phyloP scores from a whole-genome alignment of 1,140 invertebrate genomes.

The Drosophila bocki region DNA sequence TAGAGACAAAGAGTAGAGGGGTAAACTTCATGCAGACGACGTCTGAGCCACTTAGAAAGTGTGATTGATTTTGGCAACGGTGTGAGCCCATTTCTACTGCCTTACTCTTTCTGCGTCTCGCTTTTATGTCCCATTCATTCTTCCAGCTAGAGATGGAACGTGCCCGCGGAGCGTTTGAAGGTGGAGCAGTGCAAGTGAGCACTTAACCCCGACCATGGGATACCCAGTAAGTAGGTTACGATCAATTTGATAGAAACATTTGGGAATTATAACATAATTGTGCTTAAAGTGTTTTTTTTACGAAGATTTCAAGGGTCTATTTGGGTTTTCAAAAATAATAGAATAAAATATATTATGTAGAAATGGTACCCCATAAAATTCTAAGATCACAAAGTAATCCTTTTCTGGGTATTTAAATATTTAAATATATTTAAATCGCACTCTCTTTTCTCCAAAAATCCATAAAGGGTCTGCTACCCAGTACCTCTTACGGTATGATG shows the following conservation, averaged over 20 bases:
- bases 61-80: conserved; percentile 81
- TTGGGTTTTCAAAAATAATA: not conserved
- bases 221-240: not conserved
- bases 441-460: not conserved
- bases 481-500: not conserved
- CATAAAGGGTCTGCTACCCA: not conserved
- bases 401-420: not conserved
- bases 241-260: not conserved
- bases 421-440: not conserved
- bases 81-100: conserved; percentile 69
- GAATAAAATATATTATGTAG: not conserved
- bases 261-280: not conserved
- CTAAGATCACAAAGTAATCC: not conserved
- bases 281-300: not conserved
- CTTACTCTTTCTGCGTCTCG: conserved; percentile 32
- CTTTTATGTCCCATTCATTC: conserved; percentile 62
- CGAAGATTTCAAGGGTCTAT: not conserved
- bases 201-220: not conserved
- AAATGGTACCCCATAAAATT: not conserved
- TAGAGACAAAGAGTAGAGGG: not conserved
- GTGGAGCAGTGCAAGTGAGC: not conserved
- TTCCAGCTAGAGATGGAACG: conserved; percentile 49
- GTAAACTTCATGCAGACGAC: conserved; percentile 21
- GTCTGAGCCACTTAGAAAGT: conserved; percentile 77
- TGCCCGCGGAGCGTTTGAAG: conserved; percentile 9